Percentiles rank a stretch among this genome's conserved stretches.
Evolutionary conservation across 2,797 vertebrate species (phyloP).

Genomic region (Aphelocoma californica): DNA sequence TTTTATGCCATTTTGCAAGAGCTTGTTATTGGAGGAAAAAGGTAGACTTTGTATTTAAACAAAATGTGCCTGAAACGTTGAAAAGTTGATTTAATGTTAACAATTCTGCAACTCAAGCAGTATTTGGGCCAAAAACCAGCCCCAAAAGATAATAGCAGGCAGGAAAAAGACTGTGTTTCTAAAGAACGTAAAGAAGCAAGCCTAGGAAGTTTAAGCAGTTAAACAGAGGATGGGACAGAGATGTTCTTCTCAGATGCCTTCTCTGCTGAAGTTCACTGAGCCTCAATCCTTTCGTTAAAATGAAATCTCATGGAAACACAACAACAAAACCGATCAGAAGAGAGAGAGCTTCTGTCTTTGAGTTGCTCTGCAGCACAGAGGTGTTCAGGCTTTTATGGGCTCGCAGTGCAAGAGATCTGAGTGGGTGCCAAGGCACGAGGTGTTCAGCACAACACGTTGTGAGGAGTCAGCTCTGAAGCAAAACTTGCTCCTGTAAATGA

Average conservation of each 20-base stretch:
- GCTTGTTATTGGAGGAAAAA: neutral
- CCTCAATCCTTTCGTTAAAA: neutral
- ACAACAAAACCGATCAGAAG: neutral
- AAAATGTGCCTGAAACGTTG: neutral
- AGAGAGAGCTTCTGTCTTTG: neutral
- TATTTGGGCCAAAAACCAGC: conserved; percentile 11
- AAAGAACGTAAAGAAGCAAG: neutral
- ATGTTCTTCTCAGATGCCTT: neutral
- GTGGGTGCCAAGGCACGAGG: neutral
- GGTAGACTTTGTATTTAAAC: conserved; percentile 12
- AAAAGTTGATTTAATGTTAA: conserved; percentile 38
- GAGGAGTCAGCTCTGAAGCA: conserved; percentile 17
- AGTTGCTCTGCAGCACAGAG: neutral
- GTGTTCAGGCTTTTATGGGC: neutral
- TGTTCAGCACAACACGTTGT: neutral
- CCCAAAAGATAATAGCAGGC: conserved; percentile 41
- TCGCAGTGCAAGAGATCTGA: neutral
- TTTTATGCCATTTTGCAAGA: conserved; percentile 28
- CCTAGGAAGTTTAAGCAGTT: neutral
- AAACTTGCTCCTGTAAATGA: neutral
- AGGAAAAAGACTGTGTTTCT: conserved; percentile 1
- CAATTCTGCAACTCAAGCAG: neutral
- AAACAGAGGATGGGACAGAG: neutral
- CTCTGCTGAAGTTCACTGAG: neutral
- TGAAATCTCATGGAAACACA: neutral